phyloP scores from a whole-genome alignment of 2,797 vertebrate genomes.

The Arctocebus calabarensis region DNA sequence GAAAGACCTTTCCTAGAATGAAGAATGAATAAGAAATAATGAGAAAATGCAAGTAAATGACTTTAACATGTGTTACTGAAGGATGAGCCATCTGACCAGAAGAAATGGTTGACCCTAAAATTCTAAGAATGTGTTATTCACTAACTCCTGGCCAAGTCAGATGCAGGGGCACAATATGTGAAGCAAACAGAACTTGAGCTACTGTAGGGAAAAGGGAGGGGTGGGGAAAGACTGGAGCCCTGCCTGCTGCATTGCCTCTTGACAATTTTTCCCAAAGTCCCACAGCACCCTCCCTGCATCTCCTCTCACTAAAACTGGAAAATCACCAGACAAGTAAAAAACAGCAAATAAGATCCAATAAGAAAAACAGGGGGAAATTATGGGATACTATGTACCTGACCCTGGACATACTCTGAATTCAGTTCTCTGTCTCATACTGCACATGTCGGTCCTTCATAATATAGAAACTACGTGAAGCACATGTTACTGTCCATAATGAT shows the following conservation, averaged over 20 bases:
- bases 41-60: background rate
- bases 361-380: background rate
- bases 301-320: background rate
- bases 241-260: background rate
- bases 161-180: background rate
- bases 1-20: background rate
- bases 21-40: conserved; percentile 21
- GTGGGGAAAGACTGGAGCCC: accelerated
- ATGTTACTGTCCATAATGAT: background rate
- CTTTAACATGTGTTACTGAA: background rate
- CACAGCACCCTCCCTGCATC: background rate
- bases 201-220: background rate
- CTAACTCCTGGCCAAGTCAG: background rate
- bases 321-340: background rate
- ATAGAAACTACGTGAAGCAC: background rate
- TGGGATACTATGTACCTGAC: background rate
- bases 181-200: background rate
- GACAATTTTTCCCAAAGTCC: background rate
- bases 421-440: background rate
- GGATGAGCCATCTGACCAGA: background rate
- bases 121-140: background rate
- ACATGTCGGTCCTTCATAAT: background rate
- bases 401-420: background rate
- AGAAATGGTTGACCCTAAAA: background rate
- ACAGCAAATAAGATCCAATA: background rate